phyloP scores from a whole-genome alignment of 1,140 invertebrate species.

The Drosophila sproati region DNA sequence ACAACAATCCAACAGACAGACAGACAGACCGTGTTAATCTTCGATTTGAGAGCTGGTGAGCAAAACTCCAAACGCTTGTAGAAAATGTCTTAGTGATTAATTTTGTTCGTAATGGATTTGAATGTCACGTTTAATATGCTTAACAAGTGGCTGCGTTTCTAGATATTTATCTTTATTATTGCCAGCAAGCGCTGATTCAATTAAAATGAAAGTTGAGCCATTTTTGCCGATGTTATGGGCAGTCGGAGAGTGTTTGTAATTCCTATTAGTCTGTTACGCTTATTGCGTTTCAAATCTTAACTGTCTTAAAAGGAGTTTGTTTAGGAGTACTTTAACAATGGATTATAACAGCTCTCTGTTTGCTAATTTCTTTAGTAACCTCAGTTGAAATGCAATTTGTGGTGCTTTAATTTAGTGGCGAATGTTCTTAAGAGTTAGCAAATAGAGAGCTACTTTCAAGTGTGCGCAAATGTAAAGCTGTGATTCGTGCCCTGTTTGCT shows the following conservation, averaged over 20 bases:
- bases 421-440: conserved; percentile 3
- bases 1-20: no score
- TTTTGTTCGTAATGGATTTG: neutral
- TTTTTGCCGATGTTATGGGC: no score
- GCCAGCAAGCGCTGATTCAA: no score
- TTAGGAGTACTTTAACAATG: no score
- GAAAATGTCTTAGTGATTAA: neutral
- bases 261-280: no score
- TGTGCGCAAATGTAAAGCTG: conserved; percentile 9
- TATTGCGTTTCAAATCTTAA: no score
- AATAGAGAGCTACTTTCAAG: conserved; percentile 10
- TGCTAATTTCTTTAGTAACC: no score
- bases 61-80: neutral
- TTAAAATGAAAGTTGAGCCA: no score
- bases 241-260: no score
- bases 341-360: neutral
- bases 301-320: neutral
- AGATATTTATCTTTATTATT: no score
- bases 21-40: neutral
- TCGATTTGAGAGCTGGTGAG: neutral
- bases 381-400: neutral
- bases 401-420: neutral
- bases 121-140: no score
- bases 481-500: conserved; percentile 14
- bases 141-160: no score